phyloP scores from a whole-genome alignment of 2,113 vertebrate genomes.

The crab-eating macaque (Macaca fascicularis) region DNA sequence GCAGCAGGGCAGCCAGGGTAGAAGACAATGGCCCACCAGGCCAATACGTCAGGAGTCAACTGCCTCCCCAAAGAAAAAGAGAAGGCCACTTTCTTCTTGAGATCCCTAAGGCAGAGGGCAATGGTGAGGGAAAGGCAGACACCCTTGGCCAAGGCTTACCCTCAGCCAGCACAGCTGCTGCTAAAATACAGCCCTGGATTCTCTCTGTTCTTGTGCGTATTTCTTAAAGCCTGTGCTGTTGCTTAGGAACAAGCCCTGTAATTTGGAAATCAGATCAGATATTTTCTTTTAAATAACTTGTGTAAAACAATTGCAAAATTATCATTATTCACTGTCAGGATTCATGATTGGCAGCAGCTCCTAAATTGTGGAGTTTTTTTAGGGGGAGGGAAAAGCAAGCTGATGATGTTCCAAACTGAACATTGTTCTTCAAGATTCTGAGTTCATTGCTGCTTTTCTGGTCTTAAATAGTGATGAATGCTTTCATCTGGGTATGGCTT shows the following conservation, averaged over 20 bases:
- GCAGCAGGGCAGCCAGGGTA: background rate
- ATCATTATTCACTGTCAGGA: background rate
- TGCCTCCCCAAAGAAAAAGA: background rate
- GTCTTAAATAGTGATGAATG: background rate
- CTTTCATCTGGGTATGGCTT: background rate
- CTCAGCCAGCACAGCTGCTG: background rate
- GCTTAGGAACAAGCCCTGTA: slow-evolving; percentile 24
- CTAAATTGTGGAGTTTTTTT: background rate
- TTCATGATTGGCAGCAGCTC: background rate
- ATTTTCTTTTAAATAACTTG: slow-evolving; percentile 40
- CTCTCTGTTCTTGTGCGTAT: background rate
- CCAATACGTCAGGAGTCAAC: background rate
- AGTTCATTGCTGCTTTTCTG: background rate
- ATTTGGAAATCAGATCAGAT: slow-evolving; percentile 51
- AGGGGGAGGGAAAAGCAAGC: background rate
- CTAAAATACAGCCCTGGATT: background rate
- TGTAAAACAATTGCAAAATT: background rate
- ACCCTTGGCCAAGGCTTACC: background rate
- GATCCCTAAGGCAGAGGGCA: background rate
- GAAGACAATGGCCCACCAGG: background rate
- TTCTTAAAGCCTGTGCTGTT: background rate
- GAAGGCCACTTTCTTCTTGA: background rate
- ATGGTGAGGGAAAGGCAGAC: background rate
- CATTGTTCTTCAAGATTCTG: background rate
- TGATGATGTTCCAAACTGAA: background rate